Percentiles rank a stretch among this genome's conserved stretches.
phyloP scores from a whole-genome alignment of 2,113 vertebrate genomes.

The Buteo buteo region DNA sequence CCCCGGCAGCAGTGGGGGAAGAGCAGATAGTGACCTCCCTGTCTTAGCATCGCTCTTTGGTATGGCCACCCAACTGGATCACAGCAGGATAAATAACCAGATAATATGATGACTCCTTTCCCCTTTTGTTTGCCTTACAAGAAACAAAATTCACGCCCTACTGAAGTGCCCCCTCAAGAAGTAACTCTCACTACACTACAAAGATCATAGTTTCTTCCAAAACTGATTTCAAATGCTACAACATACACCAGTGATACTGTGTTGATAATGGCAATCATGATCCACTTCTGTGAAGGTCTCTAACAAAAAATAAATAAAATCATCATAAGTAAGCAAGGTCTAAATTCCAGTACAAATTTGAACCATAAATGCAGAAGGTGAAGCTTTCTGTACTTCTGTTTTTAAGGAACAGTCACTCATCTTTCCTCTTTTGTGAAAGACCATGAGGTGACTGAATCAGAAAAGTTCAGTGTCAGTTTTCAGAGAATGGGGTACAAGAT shows the following conservation, averaged over 20 bases:
- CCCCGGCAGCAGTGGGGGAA: neutral
- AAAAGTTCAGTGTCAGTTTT: neutral
- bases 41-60: neutral
- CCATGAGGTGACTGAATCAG: neutral
- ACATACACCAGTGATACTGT: neutral
- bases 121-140: neutral
- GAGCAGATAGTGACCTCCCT: neutral
- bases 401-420: neutral
- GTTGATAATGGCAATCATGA: neutral
- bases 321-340: neutral
- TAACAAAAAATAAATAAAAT: neutral
- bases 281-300: neutral
- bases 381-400: neutral
- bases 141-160: neutral
- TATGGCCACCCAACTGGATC: neutral
- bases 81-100: neutral
- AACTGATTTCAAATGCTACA: neutral
- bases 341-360: neutral
- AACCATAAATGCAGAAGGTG: neutral
- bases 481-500: neutral
- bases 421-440: neutral
- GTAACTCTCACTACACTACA: neutral
- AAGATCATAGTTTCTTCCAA: neutral
- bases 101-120: neutral
- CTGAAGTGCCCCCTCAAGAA: neutral